phyloP scores from a whole-genome alignment of 2,113 vertebrate species.

The Nycticebus coucang region DNA sequence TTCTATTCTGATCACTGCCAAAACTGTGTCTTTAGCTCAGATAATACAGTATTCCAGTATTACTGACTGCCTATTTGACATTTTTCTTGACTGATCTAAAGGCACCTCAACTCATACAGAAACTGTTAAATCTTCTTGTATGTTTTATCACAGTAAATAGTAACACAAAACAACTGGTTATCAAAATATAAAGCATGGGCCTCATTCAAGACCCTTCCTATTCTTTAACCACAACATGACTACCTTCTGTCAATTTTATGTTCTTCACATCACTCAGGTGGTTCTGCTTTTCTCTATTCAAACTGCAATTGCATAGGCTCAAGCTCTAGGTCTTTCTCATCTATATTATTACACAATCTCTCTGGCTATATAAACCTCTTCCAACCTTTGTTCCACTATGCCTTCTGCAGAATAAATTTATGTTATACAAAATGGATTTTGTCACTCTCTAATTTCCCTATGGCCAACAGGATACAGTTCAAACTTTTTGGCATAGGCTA shows the following conservation, averaged over 20 bases:
- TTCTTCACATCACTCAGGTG: not conserved
- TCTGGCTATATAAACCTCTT: not conserved
- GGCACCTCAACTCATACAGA: not conserved
- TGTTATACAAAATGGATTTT: not conserved
- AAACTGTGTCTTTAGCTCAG: not conserved
- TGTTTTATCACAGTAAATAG: not conserved
- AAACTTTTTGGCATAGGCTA: conserved; percentile 11
- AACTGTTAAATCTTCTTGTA: not conserved
- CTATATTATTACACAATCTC: not conserved
- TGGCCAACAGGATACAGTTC: not conserved
- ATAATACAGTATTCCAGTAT: conserved; percentile 25
- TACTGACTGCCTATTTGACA: not conserved
- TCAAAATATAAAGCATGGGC: not conserved
- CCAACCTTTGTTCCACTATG: not conserved
- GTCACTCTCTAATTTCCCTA: not conserved
- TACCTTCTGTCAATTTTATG: not conserved
- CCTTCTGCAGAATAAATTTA: conserved; percentile 7
- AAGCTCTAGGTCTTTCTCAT: not conserved
- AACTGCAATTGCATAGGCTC: not conserved
- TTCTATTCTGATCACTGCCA: conserved; percentile 18
- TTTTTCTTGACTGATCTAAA: not conserved
- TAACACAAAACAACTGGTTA: not conserved
- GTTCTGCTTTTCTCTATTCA: not conserved
- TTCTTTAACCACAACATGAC: not conserved
- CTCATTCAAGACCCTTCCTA: not conserved